phyloP scores from a whole-genome alignment of 2,888 invertebrate genomes.

The Diplolepis rosae region DNA sequence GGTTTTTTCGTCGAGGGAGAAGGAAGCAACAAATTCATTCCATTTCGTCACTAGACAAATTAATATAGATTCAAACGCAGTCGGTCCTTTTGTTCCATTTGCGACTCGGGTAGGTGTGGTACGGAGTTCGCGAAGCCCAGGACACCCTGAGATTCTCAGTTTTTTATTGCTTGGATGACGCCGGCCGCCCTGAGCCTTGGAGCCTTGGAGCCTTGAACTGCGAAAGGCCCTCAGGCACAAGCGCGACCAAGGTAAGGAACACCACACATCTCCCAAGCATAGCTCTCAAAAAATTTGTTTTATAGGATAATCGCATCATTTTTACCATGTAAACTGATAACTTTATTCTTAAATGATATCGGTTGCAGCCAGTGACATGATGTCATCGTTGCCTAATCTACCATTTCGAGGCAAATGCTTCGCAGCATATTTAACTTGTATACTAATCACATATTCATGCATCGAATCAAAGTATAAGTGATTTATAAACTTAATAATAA shows the following conservation, averaged over 20 bases:
- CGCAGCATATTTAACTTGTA: too few relatives aligned
- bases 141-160: not conserved
- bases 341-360: not conserved
- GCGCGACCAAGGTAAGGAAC: constrained; percentile 41
- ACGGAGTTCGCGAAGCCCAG: not conserved
- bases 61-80: too few relatives aligned
- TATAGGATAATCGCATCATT: not conserved
- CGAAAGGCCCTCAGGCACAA: constrained; percentile 37
- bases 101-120: too few relatives aligned
- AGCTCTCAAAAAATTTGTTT: not conserved
- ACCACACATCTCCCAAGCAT: constrained; percentile 5
- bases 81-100: too few relatives aligned
- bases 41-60: too few relatives aligned
- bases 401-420: not conserved
- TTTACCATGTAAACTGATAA: not conserved
- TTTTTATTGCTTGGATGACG: constrained; percentile 38
- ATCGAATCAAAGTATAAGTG: too few relatives aligned
- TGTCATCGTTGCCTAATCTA: not conserved
- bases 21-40: too few relatives aligned
- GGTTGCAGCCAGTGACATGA: constrained; percentile 4
- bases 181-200: constrained; percentile 45
- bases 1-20: too few relatives aligned
- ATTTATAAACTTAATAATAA: too few relatives aligned
- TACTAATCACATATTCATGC: too few relatives aligned
- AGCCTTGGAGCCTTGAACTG: constrained; percentile 41